Evolutionary conservation across 2,888 invertebrate species (phyloP), one percentile per base, ranked within the genome.

Genomic region (Tridacna gigas): DNA sequence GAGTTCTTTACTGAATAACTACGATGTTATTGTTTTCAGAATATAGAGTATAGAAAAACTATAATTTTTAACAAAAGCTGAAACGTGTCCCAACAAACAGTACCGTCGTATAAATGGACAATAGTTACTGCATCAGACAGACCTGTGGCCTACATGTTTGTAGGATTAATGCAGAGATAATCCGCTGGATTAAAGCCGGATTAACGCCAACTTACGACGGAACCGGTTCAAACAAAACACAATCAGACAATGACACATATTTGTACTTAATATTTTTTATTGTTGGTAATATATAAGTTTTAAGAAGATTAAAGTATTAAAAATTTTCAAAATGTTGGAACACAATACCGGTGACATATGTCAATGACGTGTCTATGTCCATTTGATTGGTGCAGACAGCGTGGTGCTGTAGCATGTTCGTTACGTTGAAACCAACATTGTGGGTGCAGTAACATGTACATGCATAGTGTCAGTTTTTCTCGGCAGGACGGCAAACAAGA

Each of bases 231-330:
- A 22, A 51, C 71, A 26, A 48, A 18, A 20, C 5, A 48, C 47
- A n/a, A n/a, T n/a, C 25, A 37, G 20, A 71, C 71, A 71, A 71
- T 51, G n/a, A 71, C 25, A 15, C 51, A 11, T n/a, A 25, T 51
- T 71, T 11, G 20, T 22, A 71, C 71, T 51, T 71, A 51, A 51
- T 22, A 37, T n/a, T 48, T 26, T 18, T 48, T 25, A 71, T 71
- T 71, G 71, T 71, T 71, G 7, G 47, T 51, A 13, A 51, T 71
- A 22, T n/a, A 71, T 71, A 69, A 45, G 20, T 47, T 15, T 47
- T 71, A 71, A 71, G 71, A 71, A 71, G 71, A 71, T 71, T 71
- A 71, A 71, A 71, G 71, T 71, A 71, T 71, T 71, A 71, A 48
- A 71, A 48, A 51, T 25, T 71, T 71, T 71, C 25, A 4, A 71